Conservation (phyloP, 2,797 vertebrate genomes). For the Sylvilagus floridanus region DNA sequence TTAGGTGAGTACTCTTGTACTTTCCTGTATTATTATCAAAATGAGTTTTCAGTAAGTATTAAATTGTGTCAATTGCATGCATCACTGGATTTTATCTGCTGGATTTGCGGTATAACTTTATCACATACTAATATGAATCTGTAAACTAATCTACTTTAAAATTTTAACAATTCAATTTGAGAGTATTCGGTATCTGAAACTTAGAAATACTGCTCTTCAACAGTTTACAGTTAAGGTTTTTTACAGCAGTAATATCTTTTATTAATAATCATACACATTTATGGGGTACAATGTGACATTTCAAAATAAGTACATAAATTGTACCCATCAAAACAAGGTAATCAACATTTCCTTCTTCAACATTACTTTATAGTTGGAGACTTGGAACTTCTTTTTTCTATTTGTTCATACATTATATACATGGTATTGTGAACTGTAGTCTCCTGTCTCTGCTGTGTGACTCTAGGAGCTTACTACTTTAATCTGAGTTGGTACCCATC, state of each 20-base stretch:
- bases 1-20: not conserved
- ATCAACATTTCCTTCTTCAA: no score
- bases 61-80: not conserved
- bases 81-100: not conserved
- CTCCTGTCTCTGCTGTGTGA: no score
- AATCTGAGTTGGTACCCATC: no score
- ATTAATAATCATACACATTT: not conserved
- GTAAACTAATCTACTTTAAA: slow-evolving; percentile 55
- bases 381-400: no score
- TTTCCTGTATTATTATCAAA: slow-evolving; percentile 33
- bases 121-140: slow-evolving; percentile 5
- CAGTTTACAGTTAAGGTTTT: not conserved
- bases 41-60: slow-evolving; percentile 49
- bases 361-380: no score
- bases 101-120: not conserved
- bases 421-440: no score
- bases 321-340: no score
- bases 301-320: no score
- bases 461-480: no score
- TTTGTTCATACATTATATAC: no score
- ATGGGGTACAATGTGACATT: no score
- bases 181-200: slow-evolving; percentile 2
- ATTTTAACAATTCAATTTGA: not conserved
- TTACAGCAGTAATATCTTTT: not conserved
- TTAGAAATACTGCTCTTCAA: slow-evolving; percentile 3